A percentile compares a stretch with the other conserved stretches of the same genome.
Conservation (phyloP, 2,113 vertebrate genomes). For the Heteronetta atricapilla region DNA sequence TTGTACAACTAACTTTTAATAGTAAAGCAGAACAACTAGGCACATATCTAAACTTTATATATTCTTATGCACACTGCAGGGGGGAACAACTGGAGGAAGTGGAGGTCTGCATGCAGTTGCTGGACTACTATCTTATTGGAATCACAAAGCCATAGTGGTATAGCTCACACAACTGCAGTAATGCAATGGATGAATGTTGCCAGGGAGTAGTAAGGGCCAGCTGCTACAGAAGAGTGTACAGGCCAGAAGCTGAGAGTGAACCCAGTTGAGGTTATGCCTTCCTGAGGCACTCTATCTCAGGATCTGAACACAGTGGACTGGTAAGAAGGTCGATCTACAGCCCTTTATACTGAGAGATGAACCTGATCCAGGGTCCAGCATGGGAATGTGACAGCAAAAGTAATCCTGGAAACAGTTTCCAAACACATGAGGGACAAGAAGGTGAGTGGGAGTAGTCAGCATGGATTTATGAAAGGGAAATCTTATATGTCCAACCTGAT, state of each 20-base stretch:
- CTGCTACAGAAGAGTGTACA: neutral
- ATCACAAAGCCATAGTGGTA: neutral
- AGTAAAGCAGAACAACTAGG: neutral
- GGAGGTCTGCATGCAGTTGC: neutral
- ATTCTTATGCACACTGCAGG: no score
- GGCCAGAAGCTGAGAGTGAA: neutral
- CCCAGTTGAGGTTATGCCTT: neutral
- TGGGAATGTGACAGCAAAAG: no score
- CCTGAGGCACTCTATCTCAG: neutral
- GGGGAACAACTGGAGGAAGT: neutral
- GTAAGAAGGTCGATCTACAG: neutral
- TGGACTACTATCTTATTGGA: neutral
- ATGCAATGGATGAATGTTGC: neutral
- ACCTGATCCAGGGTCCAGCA: neutral
- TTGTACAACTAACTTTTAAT: neutral
- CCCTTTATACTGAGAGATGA: neutral
- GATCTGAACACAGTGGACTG: neutral
- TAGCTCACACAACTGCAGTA: neutral
- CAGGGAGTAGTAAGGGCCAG: neutral
- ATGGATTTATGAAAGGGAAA: no score
- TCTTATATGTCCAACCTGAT: no score
- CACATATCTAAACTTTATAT: neutral
- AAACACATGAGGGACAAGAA: no score
- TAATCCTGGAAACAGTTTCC: no score
- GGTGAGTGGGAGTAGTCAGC: no score